phyloP scores from a whole-genome alignment of 2,888 invertebrate genomes.

The Himalopsyche kuldschensis region DNA sequence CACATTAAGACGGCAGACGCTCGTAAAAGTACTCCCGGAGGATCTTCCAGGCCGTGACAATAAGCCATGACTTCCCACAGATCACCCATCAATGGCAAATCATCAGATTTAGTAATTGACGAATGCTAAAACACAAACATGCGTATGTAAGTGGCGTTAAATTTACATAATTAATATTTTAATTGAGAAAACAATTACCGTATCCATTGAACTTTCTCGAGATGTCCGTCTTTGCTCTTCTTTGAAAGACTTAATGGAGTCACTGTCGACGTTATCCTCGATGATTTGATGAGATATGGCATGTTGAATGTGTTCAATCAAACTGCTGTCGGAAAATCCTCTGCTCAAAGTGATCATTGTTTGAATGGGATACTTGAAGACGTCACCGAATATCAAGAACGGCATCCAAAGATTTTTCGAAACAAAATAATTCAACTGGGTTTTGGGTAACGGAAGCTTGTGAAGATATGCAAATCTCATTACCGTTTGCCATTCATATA shows the following conservation, averaged over 20 bases:
- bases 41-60: slow-evolving; percentile 71
- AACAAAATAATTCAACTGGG: slow-evolving; percentile 63
- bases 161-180: neutral
- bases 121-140: neutral
- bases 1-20: slow-evolving; percentile 61
- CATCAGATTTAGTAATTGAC: neutral
- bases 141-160: neutral
- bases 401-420: slow-evolving; percentile 69
- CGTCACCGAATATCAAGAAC: slow-evolving; percentile 68
- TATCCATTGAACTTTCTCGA: slow-evolving; percentile 52
- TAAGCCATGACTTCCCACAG: slow-evolving; percentile 66
- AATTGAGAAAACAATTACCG: slow-evolving; percentile 46
- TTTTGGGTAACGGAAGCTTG: slow-evolving; percentile 60
- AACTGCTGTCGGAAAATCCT: slow-evolving; percentile 59
- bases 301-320: slow-evolving; percentile 65
- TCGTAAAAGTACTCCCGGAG: slow-evolving; percentile 64
- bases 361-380: slow-evolving; percentile 67
- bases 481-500: slow-evolving; percentile 63
- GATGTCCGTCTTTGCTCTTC: slow-evolving; percentile 51
- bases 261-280: slow-evolving; percentile 4
- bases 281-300: slow-evolving; percentile 41
- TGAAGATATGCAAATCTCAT: slow-evolving; percentile 64
- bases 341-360: slow-evolving; percentile 62
- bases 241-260: slow-evolving; percentile 44
- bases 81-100: slow-evolving; percentile 46